These are phyloP conservation scores for Pogonomyrmex californicus DNA, from an alignment of 1,140 invertebrate genomes.

Conservation along the genomic window DNA sequence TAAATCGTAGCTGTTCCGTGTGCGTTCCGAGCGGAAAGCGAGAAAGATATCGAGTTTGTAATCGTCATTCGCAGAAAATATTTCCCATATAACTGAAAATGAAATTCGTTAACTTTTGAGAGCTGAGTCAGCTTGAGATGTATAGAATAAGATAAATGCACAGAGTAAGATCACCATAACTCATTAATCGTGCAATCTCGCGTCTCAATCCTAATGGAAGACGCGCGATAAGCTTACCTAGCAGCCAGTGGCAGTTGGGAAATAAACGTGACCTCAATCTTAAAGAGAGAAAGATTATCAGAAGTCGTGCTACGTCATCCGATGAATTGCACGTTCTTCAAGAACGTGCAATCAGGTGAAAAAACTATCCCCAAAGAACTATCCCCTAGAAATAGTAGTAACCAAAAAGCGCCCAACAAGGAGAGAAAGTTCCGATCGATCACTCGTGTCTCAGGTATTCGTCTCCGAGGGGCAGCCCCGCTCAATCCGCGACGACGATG, in stretches of 20 bases:
- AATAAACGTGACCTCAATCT: constrained; percentile 53
- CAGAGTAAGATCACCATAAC: background rate
- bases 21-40: background rate
- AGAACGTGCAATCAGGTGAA: constrained; percentile 5
- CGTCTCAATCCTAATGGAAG: constrained; percentile 17
- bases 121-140: background rate
- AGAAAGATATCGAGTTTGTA: background rate
- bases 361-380: background rate
- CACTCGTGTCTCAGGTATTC: constrained; percentile 82
- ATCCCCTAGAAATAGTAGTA: constrained; percentile 21
- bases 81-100: background rate
- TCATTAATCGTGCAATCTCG: constrained; percentile 31
- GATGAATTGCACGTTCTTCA: background rate
- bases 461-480: constrained; percentile 85
- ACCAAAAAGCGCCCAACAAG: background rate
- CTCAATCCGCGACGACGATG: constrained; percentile 82
- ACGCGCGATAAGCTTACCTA: background rate
- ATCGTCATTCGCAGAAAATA: background rate
- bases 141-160: constrained; percentile 8
- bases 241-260: background rate
- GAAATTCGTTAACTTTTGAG: background rate
- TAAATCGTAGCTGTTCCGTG: background rate
- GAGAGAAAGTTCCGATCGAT: constrained; percentile 68
- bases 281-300: constrained; percentile 41
- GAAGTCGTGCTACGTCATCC: background rate